Conservation (phyloP, 2,888 invertebrate species). For the Caenorhabditis auriculariae region DNA sequence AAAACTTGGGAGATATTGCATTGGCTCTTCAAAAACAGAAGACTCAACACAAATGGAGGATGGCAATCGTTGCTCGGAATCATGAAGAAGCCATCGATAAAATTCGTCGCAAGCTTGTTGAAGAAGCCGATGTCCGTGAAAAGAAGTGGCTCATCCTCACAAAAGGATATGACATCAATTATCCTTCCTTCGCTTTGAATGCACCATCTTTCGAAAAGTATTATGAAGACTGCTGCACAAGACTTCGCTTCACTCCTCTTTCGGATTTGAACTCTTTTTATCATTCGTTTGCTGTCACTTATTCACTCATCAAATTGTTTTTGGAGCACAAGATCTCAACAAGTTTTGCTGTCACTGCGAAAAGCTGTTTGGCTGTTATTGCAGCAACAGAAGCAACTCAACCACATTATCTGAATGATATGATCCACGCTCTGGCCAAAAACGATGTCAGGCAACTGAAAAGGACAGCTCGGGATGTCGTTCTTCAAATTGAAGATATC, state of each 20-base stretch:
- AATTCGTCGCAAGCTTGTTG: conserved; percentile 1
- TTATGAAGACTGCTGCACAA: conserved; percentile 23
- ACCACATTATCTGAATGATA: conserved; percentile 34
- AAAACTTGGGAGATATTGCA: conserved; percentile 27
- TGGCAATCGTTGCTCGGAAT: conserved; percentile 19
- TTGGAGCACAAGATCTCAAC: conserved; percentile 8
- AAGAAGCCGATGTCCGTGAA: background rate
- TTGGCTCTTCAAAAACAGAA: conserved; percentile 29
- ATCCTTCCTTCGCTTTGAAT: conserved; percentile 16
- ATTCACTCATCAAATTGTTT: conserved; percentile 18
- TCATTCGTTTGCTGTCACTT: conserved; percentile 17
- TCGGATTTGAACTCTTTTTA: conserved; percentile 11
- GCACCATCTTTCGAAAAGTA: conserved; percentile 19
- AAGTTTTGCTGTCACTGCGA: conserved; percentile 21
- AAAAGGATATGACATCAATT: conserved; percentile 2
- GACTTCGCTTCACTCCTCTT: conserved; percentile 28
- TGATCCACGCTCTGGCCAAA: conserved; percentile 20
- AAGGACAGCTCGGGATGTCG: conserved; percentile 28
- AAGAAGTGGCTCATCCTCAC: conserved; percentile 16
- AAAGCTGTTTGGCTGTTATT: conserved; percentile 17
- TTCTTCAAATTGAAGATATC: conserved; percentile 14
- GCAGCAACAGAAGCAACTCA: conserved; percentile 29
- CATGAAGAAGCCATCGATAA: conserved; percentile 10
- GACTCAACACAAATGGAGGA: conserved; percentile 27
- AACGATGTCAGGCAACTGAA: conserved; percentile 33